Conservation (phyloP, 1,140 invertebrate genomes). For the Drosophila trapezifrons region DNA sequence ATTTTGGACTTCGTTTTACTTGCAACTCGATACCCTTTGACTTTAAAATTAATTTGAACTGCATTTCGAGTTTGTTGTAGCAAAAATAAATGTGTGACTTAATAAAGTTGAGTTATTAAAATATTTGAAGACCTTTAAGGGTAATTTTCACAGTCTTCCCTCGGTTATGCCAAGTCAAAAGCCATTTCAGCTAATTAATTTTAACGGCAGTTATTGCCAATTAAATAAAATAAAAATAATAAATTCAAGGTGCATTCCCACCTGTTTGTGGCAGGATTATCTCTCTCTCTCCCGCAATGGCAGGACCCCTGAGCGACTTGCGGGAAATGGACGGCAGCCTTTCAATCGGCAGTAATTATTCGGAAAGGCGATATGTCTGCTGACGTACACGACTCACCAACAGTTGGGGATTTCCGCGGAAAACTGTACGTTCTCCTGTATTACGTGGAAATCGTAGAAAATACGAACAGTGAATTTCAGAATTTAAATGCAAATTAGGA, state of each 20-base stretch:
- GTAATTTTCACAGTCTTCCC: too few species aligned
- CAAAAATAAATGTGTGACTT: background rate
- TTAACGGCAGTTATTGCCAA: background rate
- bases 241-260: background rate
- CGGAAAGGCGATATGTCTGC: conserved; percentile 45
- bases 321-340: background rate
- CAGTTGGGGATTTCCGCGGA: background rate
- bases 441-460: too few species aligned
- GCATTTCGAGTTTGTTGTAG: background rate
- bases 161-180: too few species aligned
- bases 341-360: conserved; percentile 39
- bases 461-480: background rate
- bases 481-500: conserved; percentile 63
- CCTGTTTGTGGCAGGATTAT: background rate
- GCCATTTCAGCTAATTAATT: background rate
- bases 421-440: background rate
- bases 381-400: conserved; percentile 5
- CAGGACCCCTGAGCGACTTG: conserved; percentile 3
- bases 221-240: background rate
- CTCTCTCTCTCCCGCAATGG: background rate
- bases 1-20: background rate
- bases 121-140: too few species aligned
- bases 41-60: background rate
- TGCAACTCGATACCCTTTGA: background rate
- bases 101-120: too few species aligned